Evolutionary conservation across 2,888 invertebrate genomes (phyloP).

Genomic region (Trichogramma dendrolimi): DNA sequence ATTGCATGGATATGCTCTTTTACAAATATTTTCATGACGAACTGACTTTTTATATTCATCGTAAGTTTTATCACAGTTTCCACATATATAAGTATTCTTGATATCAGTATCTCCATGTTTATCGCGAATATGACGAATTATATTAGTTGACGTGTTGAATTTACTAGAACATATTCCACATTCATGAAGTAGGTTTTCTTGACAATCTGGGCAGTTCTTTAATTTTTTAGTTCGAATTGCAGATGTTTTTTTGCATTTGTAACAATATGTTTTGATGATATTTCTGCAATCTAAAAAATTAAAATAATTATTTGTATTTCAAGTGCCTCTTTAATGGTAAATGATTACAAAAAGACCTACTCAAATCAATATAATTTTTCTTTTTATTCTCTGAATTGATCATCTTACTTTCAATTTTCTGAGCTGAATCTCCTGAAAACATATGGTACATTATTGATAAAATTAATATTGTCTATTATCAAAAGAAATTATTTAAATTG

Average conservation of each 20-base stretch:
- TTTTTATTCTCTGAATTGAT: too few species aligned
- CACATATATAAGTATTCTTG: neutral
- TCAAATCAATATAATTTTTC: too few species aligned
- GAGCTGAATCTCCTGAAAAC: too few species aligned
- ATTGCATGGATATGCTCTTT: neutral
- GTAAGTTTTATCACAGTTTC: neutral
- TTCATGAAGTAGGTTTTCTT: neutral
- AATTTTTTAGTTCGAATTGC: neutral
- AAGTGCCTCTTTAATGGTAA: too few species aligned
- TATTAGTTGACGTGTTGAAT: neutral
- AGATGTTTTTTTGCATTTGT: slow-evolving; percentile 1
- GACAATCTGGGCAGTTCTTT: neutral
- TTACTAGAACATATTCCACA: slow-evolving; percentile 1
- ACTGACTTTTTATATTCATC: neutral
- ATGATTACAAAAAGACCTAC: too few species aligned
- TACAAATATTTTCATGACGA: neutral
- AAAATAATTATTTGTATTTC: neutral
- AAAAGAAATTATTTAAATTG: too few species aligned
- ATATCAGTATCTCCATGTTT: neutral
- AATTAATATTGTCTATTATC: too few species aligned
- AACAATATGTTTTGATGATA: neutral
- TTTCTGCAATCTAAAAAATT: neutral
- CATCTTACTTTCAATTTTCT: too few species aligned
- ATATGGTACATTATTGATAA: too few species aligned
- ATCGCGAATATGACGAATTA: neutral